Evolutionary conservation across 2,888 invertebrate species (phyloP).

Genomic region (Lomographa bimaculata): DNA sequence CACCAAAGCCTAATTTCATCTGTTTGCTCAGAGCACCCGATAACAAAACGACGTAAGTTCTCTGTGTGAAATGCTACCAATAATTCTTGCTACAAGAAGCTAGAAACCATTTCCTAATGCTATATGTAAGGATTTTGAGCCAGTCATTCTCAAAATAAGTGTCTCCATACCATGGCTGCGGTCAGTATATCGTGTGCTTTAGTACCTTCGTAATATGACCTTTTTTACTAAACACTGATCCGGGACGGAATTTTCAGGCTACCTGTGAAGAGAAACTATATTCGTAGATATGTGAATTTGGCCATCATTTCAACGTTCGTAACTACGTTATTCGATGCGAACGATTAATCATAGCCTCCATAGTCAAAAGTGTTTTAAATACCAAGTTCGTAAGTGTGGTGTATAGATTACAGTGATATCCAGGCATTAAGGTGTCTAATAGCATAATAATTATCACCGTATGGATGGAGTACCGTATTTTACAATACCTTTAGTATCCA

Average conservation of each 20-base stretch:
- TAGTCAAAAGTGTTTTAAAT: slow-evolving; percentile 1
- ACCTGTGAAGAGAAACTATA: slow-evolving; percentile 1
- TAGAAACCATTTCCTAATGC: neutral
- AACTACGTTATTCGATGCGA: neutral
- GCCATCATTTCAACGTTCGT: neutral
- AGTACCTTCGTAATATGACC: slow-evolving; percentile 5
- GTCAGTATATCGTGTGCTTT: slow-evolving; percentile 5
- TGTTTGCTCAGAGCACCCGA: slow-evolving; percentile 48
- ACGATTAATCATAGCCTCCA: neutral
- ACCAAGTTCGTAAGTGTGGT: neutral
- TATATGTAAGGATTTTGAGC: neutral
- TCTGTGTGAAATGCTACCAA: neutral
- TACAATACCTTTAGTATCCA: neutral
- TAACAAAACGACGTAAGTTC: slow-evolving; percentile 17
- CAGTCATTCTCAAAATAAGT: neutral
- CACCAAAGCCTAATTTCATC: slow-evolving; percentile 65
- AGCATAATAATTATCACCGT: too few species aligned
- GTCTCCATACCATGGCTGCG: neutral
- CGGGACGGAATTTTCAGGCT: slow-evolving; percentile 6
- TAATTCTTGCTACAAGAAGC: neutral
- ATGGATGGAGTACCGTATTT: slow-evolving; percentile 1
- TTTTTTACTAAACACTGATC: slow-evolving; percentile 1
- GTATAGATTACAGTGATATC: too few species aligned
- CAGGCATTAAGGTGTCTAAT: too few species aligned
- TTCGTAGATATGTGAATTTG: slow-evolving; percentile 10